phyloP scores from a whole-genome alignment of 1,140 invertebrate genomes.

The Charaxes varanes region DNA sequence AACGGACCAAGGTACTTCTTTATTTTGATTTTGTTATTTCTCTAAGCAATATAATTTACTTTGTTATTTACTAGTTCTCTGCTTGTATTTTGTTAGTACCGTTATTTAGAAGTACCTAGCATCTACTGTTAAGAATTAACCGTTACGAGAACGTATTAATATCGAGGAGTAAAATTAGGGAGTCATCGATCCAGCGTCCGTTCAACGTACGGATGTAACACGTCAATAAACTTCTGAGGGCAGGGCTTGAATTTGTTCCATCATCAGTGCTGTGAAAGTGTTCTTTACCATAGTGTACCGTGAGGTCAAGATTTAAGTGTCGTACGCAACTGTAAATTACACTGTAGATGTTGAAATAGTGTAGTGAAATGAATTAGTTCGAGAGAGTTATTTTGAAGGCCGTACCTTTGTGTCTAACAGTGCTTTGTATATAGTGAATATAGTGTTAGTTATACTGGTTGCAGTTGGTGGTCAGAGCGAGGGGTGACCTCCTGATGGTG shows the following conservation, averaged over 20 bases:
- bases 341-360: slow-evolving; percentile 8
- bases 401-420: slow-evolving; percentile 29
- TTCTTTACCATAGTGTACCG: slow-evolving; percentile 13
- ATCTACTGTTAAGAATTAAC: slow-evolving; percentile 20
- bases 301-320: slow-evolving; percentile 8
- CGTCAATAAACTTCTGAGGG: slow-evolving; percentile 68
- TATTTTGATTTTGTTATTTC: slow-evolving; percentile 61
- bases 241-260: slow-evolving; percentile 57
- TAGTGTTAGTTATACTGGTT: slow-evolving; percentile 40
- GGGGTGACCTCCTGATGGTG: slow-evolving; percentile 74
- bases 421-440: slow-evolving; percentile 23
- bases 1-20: slow-evolving; percentile 66
- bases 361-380: slow-evolving; percentile 14
- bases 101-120: slow-evolving; percentile 41
- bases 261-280: slow-evolving; percentile 59
- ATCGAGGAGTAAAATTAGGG: slow-evolving; percentile 26
- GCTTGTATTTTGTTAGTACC: slow-evolving; percentile 50
- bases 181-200: slow-evolving; percentile 59
- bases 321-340: slow-evolving; percentile 1
- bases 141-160: slow-evolving; percentile 24
- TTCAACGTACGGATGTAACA: slow-evolving; percentile 65
- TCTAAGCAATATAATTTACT: slow-evolving; percentile 47
- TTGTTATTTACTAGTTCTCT: slow-evolving; percentile 66
- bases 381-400: slow-evolving; percentile 29
- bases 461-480: slow-evolving; percentile 68